These are phyloP conservation scores for Phylloscopus trochilus DNA, from an alignment of 2,113 vertebrate genomes.

Conservation along the genomic window DNA sequence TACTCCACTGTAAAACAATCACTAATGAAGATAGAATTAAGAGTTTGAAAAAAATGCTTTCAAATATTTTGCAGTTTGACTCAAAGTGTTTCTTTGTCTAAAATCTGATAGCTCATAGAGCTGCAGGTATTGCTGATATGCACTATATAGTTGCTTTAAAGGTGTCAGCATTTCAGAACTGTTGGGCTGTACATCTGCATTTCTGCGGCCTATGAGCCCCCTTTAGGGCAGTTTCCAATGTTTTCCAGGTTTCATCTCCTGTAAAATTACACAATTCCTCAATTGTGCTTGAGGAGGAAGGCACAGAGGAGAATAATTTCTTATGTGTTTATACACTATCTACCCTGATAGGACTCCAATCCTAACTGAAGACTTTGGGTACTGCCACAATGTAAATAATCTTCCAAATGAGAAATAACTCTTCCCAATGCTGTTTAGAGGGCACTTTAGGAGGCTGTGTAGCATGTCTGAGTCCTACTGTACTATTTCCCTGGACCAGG, in stretches of 20 bases:
- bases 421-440: not conserved
- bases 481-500: not conserved
- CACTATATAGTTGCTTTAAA: not conserved
- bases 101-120: not conserved
- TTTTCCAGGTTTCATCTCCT: not conserved
- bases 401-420: not conserved
- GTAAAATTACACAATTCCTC: not conserved
- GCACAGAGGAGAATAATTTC: not conserved
- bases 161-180: not conserved
- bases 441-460: not conserved
- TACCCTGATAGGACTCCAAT: fast-evolving
- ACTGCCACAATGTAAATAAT: not conserved
- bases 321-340: not conserved
- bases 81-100: not conserved
- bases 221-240: not conserved
- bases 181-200: not conserved
- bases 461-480: not conserved
- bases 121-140: not conserved
- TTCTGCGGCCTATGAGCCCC: not conserved
- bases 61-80: not conserved
- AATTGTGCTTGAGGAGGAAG: not conserved
- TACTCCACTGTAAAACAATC: not conserved
- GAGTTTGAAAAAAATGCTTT: not conserved
- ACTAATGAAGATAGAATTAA: not conserved
- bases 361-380: not conserved